phyloP scores from a whole-genome alignment of 2,888 invertebrate genomes.

The Barypeithes pellucidus region DNA sequence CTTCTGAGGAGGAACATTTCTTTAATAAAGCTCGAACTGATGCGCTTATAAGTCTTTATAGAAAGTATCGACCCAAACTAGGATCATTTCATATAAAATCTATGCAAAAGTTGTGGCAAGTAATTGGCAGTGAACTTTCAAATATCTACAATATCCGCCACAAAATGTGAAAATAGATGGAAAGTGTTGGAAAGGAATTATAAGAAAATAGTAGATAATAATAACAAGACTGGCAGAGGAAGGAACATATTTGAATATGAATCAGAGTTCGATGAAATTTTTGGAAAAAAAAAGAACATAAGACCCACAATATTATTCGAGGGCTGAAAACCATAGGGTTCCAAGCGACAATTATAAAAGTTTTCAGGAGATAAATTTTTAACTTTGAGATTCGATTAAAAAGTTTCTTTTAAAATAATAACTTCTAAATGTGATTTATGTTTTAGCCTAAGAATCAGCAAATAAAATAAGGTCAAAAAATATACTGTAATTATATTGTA shows the following conservation, averaged over 20 bases:
- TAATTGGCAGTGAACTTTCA: slow-evolving; percentile 5
- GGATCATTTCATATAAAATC: slow-evolving; percentile 11
- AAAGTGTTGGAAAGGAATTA: slow-evolving; percentile 22
- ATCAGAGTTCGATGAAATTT: slow-evolving; percentile 20
- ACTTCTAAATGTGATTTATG: no score
- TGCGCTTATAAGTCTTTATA: neutral
- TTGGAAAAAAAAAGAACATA: slow-evolving; percentile 25
- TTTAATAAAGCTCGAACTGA: neutral
- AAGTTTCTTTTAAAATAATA: no score
- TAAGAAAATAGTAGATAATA: slow-evolving; percentile 16
- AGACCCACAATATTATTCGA: slow-evolving; percentile 19
- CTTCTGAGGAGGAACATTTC: neutral
- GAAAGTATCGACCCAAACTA: slow-evolving; percentile 16
- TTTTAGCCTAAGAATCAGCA: no score
- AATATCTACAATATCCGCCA: slow-evolving; percentile 2
- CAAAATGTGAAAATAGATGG: slow-evolving; percentile 22
- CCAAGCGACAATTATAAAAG: no score
- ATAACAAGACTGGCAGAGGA: slow-evolving; percentile 19
- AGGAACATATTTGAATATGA: slow-evolving; percentile 19
- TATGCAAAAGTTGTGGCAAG: slow-evolving; percentile 28
- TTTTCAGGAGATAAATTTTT: no score
- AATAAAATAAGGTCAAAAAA: no score
- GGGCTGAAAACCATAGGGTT: no score
- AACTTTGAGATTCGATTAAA: no score
- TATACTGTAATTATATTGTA: no score